Evolutionary conservation across 2,888 invertebrate genomes (phyloP).

Genomic region (Sceliomorpha sp.): DNA sequence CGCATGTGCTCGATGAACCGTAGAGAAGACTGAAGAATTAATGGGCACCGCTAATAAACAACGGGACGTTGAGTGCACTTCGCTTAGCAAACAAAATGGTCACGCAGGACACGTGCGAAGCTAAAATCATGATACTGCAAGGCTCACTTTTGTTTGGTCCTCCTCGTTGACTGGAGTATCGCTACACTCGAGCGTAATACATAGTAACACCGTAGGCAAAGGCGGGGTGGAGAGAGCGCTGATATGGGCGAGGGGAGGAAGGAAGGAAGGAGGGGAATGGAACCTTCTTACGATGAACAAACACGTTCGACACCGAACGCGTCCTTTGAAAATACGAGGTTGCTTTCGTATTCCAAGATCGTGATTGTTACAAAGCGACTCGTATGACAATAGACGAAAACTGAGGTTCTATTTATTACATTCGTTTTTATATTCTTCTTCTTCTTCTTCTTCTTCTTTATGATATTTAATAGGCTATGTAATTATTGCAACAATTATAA

Average conservation of each 20-base stretch:
- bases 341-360: constrained; percentile 24
- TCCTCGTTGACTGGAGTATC: constrained; percentile 60
- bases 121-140: constrained; percentile 78
- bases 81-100: constrained; percentile 73
- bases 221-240: too few relatives aligned
- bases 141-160: constrained; percentile 68
- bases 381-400: too few relatives aligned
- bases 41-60: constrained; percentile 68
- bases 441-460: too few relatives aligned
- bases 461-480: too few relatives aligned
- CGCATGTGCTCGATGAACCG: constrained; percentile 28
- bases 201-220: constrained; percentile 29
- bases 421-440: too few relatives aligned
- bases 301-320: constrained; percentile 27
- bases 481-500: too few relatives aligned
- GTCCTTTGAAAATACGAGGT: constrained; percentile 18
- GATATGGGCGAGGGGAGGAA: too few relatives aligned
- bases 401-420: too few relatives aligned
- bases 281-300: constrained; percentile 16
- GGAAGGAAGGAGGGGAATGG: too few relatives aligned
- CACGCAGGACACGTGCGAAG: constrained; percentile 74
- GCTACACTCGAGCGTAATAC: constrained; percentile 56
- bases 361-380: constrained; percentile 14
- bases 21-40: constrained; percentile 59
- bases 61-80: constrained; percentile 68